Percentiles rank a stretch among this genome's conserved stretches.
Conservation (phyloP, 2,797 vertebrate species). For the Notoglanidium macrostoma region DNA sequence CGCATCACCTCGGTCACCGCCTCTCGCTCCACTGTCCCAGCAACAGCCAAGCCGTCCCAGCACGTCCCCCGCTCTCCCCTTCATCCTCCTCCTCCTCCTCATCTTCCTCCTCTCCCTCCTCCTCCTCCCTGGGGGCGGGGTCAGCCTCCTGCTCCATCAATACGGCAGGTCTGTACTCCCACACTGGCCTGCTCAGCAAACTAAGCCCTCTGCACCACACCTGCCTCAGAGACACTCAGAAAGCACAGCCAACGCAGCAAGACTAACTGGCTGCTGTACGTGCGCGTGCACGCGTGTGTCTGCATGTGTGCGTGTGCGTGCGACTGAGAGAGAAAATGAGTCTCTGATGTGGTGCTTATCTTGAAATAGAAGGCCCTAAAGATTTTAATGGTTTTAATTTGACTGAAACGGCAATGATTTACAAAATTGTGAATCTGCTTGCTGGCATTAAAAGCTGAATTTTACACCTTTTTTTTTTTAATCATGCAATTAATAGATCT, state of each 20-base stretch:
- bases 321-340: neutral
- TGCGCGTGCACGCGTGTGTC: constrained; percentile 3
- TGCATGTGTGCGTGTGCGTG: neutral
- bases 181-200: constrained; percentile 36
- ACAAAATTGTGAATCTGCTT: neutral
- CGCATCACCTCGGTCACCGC: constrained; percentile 80
- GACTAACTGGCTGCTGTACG: constrained; percentile 63
- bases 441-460: constrained; percentile 5
- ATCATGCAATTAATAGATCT: constrained; percentile 3
- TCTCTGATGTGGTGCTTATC: neutral
- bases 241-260: constrained; percentile 43
- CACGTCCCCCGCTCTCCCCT: constrained; percentile 68
- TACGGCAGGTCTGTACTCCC: constrained; percentile 84
- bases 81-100: constrained; percentile 61
- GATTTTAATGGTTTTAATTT: neutral
- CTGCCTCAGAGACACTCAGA: constrained; percentile 60
- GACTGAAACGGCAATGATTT: neutral
- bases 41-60: constrained; percentile 70
- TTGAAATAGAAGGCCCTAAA: neutral
- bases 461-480: neutral
- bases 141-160: constrained; percentile 79
- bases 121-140: constrained; percentile 72
- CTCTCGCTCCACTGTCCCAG: constrained; percentile 77
- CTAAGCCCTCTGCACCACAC: constrained; percentile 41
- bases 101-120: constrained; percentile 66